Conservation (phyloP, 2,888 invertebrate genomes). For the Halocaridina rubra region DNA sequence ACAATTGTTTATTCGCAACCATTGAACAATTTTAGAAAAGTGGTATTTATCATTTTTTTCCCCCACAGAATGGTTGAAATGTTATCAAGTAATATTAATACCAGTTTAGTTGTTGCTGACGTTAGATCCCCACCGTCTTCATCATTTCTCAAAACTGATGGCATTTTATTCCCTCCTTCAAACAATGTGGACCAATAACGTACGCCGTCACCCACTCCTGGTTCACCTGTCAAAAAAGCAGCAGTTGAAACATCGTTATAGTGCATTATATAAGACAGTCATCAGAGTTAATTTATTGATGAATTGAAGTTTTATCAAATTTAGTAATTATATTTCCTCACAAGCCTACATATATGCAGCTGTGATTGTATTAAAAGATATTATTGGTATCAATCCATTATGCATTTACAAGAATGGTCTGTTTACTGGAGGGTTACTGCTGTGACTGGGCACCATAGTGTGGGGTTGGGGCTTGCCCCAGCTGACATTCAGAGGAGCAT, state of each 20-base stretch:
- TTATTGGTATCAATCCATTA: no score
- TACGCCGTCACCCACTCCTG: not conserved
- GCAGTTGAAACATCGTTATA: conserved; percentile 49
- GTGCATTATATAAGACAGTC: conserved; percentile 24
- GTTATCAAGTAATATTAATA: conserved; percentile 39
- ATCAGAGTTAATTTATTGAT: no score
- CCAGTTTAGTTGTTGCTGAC: conserved; percentile 25
- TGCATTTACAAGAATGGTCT: no score
- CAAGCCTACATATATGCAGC: no score
- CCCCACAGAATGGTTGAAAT: conserved; percentile 57
- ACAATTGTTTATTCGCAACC: not conserved
- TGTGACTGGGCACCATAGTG: no score
- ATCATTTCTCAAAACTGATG: not conserved
- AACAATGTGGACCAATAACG: not conserved
- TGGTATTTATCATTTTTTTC: not conserved
- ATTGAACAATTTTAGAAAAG: not conserved
- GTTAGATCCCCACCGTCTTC: not conserved
- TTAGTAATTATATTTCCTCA: no score
- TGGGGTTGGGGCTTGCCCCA: no score
- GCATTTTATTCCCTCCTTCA: not conserved
- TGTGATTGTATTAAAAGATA: no score
- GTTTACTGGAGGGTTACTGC: no score
- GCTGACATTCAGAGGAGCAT: no score
- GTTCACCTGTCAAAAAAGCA: conserved; percentile 19
- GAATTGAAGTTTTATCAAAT: no score